A percentile compares a stretch with the other conserved stretches of the same genome.
Evolutionary conservation across 2,797 vertebrate genomes (phyloP).

Genomic region (Mormyrus hasselquistii): DNA sequence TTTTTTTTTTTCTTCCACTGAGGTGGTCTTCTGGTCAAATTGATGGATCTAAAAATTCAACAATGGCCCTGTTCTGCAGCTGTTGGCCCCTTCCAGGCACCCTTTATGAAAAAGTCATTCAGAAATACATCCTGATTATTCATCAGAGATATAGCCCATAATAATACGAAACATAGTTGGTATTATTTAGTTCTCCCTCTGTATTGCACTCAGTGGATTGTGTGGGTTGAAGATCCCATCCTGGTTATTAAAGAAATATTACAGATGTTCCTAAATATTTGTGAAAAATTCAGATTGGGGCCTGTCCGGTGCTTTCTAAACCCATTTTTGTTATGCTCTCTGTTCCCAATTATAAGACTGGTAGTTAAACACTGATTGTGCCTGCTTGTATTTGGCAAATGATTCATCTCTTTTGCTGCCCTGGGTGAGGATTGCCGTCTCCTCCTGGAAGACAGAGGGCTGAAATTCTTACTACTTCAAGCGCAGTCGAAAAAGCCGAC

Average conservation of each 20-base stretch:
- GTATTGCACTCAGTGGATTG: slow-evolving; percentile 17
- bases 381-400: background rate
- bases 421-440: background rate
- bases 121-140: slow-evolving; percentile 20
- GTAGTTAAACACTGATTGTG: background rate
- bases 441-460: background rate
- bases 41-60: background rate
- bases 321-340: background rate
- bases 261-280: slow-evolving; percentile 24
- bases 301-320: background rate
- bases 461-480: slow-evolving; percentile 10
- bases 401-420: background rate
- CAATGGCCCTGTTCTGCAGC: slow-evolving; percentile 2
- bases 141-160: slow-evolving; percentile 21
- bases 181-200: slow-evolving; percentile 20
- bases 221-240: slow-evolving; percentile 13
- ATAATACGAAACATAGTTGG: slow-evolving; percentile 24
- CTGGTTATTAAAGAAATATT: slow-evolving; percentile 18
- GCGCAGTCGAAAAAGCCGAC: slow-evolving; percentile 20
- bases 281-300: slow-evolving; percentile 1
- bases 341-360: background rate
- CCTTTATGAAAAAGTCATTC: slow-evolving; percentile 17
- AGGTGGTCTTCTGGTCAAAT: slow-evolving; percentile 21
- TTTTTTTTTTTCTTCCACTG: slow-evolving; percentile 5
- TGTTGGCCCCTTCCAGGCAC: background rate